A percentile compares a stretch with the other conserved stretches of the same genome.
Conservation (phyloP, 2,113 vertebrate species). For the Gobio gobio region DNA sequence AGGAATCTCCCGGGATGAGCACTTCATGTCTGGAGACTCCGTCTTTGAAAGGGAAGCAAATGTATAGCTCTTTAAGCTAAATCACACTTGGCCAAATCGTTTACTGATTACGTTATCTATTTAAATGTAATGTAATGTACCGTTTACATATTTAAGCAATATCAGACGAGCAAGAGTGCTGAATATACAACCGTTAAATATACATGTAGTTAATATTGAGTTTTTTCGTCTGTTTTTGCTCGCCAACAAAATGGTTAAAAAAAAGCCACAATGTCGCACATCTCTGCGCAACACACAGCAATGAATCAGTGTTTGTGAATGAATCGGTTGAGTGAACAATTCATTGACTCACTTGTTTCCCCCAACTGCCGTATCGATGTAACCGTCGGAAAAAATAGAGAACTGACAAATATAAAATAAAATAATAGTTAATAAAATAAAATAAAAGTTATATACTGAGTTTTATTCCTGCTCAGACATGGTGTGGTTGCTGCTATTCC, state of each 20-base stretch:
- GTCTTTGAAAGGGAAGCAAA: background rate
- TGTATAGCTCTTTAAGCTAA: background rate
- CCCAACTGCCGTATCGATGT: background rate
- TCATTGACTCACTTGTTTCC: background rate
- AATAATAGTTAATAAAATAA: background rate
- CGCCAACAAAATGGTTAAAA: background rate
- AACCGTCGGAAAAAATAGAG: background rate
- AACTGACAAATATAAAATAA: background rate
- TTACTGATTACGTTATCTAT: background rate
- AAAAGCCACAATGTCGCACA: background rate
- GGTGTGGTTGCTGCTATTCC: background rate
- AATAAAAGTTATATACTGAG: background rate
- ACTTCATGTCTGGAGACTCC: constrained; percentile 28
- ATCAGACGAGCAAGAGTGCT: background rate
- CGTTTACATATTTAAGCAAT: background rate
- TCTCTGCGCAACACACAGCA: background rate
- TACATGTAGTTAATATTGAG: background rate
- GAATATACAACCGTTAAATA: background rate
- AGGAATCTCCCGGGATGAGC: constrained; percentile 51
- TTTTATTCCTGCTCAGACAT: background rate
- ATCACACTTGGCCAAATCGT: background rate
- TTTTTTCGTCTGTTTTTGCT: background rate
- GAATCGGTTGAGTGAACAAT: background rate
- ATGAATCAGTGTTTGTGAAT: background rate
- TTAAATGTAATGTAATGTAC: too few relatives aligned